A percentile compares a stretch with the other conserved stretches of the same genome.
Conservation (phyloP, 2,888 invertebrate species). For the Zaprionus bogoriensis region DNA sequence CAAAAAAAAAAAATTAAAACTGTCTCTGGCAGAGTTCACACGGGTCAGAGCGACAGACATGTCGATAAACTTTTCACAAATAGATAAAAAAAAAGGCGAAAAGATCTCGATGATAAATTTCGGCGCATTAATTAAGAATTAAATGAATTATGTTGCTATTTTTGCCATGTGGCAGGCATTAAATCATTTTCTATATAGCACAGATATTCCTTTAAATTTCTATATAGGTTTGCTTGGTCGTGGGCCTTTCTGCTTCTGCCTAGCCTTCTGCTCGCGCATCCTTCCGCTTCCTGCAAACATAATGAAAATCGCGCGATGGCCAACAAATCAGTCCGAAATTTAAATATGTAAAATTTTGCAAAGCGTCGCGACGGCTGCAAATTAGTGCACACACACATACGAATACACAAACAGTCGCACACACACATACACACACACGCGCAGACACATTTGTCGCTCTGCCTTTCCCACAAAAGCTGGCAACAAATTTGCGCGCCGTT, state of each 20-base stretch:
- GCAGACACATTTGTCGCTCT: slow-evolving; percentile 17
- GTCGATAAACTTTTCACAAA: slow-evolving; percentile 6
- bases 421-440: background rate
- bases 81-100: background rate
- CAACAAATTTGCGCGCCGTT: slow-evolving; percentile 68
- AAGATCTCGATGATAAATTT: background rate
- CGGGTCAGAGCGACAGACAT: background rate
- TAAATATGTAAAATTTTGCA: slow-evolving; percentile 41
- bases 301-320: slow-evolving; percentile 19
- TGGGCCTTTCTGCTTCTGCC: background rate
- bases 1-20: background rate
- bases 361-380: slow-evolving; percentile 45
- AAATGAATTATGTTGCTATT: background rate
- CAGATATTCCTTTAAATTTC: background rate
- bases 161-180: background rate
- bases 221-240: background rate
- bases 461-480: slow-evolving; percentile 66
- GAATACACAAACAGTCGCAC: background rate
- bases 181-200: background rate
- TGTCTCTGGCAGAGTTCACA: background rate
- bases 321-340: slow-evolving; percentile 18
- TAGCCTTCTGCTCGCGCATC: slow-evolving; percentile 9
- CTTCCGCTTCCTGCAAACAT: slow-evolving; percentile 10
- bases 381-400: slow-evolving; percentile 46
- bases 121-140: background rate